phyloP scores from a whole-genome alignment of 2,113 vertebrate genomes.

The Morphnarchus princeps region DNA sequence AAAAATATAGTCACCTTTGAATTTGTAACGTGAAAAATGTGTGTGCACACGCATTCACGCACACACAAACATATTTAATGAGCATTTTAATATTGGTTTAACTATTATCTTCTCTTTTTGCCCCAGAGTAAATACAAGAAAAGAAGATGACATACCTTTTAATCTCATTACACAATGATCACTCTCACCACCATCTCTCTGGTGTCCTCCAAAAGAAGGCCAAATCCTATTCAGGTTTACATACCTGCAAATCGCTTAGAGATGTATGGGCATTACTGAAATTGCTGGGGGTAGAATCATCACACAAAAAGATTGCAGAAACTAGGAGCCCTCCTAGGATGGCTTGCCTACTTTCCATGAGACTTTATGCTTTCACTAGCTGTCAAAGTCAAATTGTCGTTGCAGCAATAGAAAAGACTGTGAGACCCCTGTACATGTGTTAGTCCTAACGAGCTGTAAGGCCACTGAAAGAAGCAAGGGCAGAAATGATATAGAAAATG shows the following conservation, averaged over 20 bases:
- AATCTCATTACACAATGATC: background rate
- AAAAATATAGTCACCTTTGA: background rate
- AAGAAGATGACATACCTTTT: background rate
- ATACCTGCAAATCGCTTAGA: background rate
- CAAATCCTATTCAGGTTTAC: background rate
- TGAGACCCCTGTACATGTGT: background rate
- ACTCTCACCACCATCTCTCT: background rate
- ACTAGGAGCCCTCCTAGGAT: background rate
- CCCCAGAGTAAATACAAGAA: background rate
- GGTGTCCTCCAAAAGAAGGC: background rate
- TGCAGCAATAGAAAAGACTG: background rate
- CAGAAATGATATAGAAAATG: background rate
- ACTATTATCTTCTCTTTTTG: background rate
- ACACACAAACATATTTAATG: background rate
- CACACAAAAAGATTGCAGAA: background rate
- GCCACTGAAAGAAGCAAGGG: background rate
- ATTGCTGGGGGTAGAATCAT: background rate
- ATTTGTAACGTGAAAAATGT: background rate
- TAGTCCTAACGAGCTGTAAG: background rate
- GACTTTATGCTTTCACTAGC: background rate
- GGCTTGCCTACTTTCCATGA: background rate
- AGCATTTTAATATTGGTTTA: background rate
- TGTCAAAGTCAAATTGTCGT: background rate
- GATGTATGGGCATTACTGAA: background rate
- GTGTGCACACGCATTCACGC: fast-evolving